These are phyloP conservation scores for Pipa parva DNA, from an alignment of 2,113 vertebrate species.

Conservation along the genomic window DNA sequence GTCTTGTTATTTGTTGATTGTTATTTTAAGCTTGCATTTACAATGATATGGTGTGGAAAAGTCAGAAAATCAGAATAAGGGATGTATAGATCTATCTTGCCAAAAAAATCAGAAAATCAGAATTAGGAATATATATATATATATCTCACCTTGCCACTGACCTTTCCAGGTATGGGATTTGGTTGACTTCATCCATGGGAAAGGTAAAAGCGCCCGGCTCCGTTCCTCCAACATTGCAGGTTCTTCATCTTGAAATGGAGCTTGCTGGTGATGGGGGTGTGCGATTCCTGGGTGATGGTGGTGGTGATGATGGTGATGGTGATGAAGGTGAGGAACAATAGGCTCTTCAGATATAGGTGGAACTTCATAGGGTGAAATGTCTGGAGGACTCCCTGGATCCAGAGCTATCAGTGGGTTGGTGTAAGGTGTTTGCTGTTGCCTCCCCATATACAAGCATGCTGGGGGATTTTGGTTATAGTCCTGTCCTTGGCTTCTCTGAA, in stretches of 20 bases:
- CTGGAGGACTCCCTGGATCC: slow-evolving; percentile 74
- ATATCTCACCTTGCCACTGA: no score
- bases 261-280: slow-evolving; percentile 61
- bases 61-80: no score
- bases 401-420: slow-evolving; percentile 56
- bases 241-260: slow-evolving; percentile 74
- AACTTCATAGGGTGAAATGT: slow-evolving; percentile 78
- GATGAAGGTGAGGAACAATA: slow-evolving; percentile 65
- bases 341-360: slow-evolving; percentile 79
- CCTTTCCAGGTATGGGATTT: slow-evolving; percentile 94
- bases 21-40: no score
- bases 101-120: no score
- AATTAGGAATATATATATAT: no score
- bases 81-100: no score
- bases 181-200: slow-evolving; percentile 97
- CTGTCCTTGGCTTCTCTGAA: slow-evolving; percentile 76
- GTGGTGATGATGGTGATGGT: slow-evolving; percentile 64
- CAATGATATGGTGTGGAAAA: no score
- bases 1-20: no score
- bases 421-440: slow-evolving; percentile 72
- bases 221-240: slow-evolving; percentile 65
- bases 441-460: slow-evolving; percentile 87
- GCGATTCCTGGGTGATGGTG: slow-evolving; percentile 66
- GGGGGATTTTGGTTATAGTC: slow-evolving; percentile 82
- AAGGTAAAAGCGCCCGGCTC: slow-evolving; percentile 76